These are phyloP conservation scores for Euura saliciscinereae DNA, from an alignment of 1,140 invertebrate species.

Conservation along the genomic window DNA sequence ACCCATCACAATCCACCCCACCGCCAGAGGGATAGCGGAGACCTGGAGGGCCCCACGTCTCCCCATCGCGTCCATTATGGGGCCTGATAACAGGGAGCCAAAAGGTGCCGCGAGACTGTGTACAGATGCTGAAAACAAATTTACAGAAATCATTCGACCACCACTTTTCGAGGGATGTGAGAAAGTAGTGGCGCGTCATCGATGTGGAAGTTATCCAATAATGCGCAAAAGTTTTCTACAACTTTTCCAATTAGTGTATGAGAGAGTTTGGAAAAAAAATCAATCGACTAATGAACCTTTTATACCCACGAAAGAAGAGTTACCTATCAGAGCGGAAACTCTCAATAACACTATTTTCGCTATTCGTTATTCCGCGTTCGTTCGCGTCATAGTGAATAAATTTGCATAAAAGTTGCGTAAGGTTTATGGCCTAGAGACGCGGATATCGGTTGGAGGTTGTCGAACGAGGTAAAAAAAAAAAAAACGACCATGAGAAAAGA, in stretches of 20 bases:
- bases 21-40: conserved; percentile 63
- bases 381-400: too few species aligned
- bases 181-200: background rate
- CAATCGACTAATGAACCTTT: conserved; percentile 3
- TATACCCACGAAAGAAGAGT: too few species aligned
- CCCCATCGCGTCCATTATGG: conserved; percentile 68
- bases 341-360: too few species aligned
- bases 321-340: too few species aligned
- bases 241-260: background rate
- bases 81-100: conserved; percentile 68
- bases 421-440: background rate
- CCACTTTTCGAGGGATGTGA: background rate
- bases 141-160: too few species aligned
- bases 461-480: background rate
- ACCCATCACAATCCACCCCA: conserved; percentile 70
- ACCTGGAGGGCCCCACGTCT: conserved; percentile 65
- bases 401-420: background rate
- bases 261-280: background rate
- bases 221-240: background rate
- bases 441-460: background rate
- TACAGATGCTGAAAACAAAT: conserved; percentile 63
- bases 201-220: background rate
- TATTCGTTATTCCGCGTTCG: too few species aligned
- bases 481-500: background rate
- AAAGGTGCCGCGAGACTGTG: conserved; percentile 71